Evolutionary conservation across 2,797 vertebrate species (phyloP).

Genomic region (Capromys pilorides): DNA sequence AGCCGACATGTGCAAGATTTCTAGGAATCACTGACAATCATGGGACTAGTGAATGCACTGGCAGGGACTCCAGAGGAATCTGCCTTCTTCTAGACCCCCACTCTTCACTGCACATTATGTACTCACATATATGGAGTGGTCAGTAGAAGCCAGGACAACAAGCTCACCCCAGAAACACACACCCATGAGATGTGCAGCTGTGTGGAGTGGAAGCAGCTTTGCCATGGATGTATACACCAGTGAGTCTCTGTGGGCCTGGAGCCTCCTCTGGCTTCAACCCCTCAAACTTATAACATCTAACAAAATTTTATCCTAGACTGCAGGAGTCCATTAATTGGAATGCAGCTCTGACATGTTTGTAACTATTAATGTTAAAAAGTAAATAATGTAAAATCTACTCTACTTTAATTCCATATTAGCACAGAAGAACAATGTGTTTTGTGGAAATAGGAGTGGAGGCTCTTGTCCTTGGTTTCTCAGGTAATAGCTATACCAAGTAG

Average conservation of each 20-base stretch:
- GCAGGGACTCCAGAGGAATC: background rate
- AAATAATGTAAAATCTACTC: conserved; percentile 64
- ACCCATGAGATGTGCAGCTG: background rate
- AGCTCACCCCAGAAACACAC: background rate
- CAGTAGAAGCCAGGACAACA: background rate
- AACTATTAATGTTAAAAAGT: conserved; percentile 54
- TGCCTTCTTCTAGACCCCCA: background rate
- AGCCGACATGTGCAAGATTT: background rate
- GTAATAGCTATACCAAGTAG: conserved; percentile 15
- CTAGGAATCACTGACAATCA: background rate
- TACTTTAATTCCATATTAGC: conserved; percentile 62
- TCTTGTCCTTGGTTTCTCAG: background rate
- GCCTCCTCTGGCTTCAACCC: background rate
- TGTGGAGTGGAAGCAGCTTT: background rate
- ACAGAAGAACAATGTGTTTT: background rate
- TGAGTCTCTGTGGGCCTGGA: background rate
- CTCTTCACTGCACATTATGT: background rate
- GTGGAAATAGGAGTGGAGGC: conserved; percentile 23
- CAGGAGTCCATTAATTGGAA: conserved; percentile 62
- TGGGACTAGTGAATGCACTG: background rate
- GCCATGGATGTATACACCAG: background rate
- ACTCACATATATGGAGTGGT: background rate
- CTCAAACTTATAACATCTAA: background rate
- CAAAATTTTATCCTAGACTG: conserved; percentile 24
- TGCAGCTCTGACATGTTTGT: conserved; percentile 60